phyloP scores from a whole-genome alignment of 2,797 vertebrate species.

The Sebastes hubbsi region DNA sequence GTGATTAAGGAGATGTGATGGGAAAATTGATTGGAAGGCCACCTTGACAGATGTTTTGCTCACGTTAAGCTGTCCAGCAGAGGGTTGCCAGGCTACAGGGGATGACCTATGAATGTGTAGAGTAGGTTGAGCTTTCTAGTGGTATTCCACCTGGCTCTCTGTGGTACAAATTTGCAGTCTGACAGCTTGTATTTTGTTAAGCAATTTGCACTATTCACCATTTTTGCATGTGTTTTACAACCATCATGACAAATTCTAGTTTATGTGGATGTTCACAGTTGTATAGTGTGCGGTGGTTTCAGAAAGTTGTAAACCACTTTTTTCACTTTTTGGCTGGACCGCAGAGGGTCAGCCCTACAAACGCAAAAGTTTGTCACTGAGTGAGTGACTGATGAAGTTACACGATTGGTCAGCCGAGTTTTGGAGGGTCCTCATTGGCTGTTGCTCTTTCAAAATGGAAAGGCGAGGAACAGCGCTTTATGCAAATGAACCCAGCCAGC shows the following conservation, averaged over 20 bases:
- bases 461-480: too few species aligned
- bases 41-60: conserved; percentile 64
- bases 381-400: too few species aligned
- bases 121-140: not conserved
- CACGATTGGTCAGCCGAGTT: too few species aligned
- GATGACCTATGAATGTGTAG: not conserved
- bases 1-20: conserved; percentile 66
- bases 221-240: not conserved
- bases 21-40: conserved; percentile 62
- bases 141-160: not conserved
- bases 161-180: not conserved
- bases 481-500: too few species aligned
- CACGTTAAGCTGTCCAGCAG: conserved; percentile 19
- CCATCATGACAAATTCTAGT: not conserved
- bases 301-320: not conserved
- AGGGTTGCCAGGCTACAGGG: conserved; percentile 2
- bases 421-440: too few species aligned
- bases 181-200: not conserved
- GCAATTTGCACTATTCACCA: not conserved
- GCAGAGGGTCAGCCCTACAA: too few species aligned
- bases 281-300: not conserved
- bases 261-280: not conserved
- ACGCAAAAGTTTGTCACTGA: too few species aligned
- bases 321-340: not conserved
- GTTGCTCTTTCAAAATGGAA: too few species aligned